Base-by-base conservation (phyloP, 2,888 invertebrate genomes). In the Drosophila aldrichi region DNA sequence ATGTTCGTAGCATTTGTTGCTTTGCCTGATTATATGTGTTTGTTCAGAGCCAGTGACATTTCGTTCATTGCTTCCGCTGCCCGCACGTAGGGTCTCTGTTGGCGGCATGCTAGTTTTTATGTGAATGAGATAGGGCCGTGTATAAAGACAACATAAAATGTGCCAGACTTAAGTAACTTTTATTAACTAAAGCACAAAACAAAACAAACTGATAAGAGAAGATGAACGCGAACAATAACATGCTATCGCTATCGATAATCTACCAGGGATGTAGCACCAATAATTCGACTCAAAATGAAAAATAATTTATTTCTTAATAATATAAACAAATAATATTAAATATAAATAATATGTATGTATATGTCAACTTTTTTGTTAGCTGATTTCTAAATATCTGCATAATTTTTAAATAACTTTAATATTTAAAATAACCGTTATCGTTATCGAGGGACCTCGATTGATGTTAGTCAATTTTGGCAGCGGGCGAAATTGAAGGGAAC, bases 1-100 rank as follows among this genome's bases (percentile, higher is more conserved):
- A 91, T 97, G 97, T 91, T 98, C 98, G 61, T 91, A 92, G 18
- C 82, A 81, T 70, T 91, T 91, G 74, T 87, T 90, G 75, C 91
- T 92, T 58, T 92, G 92, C 9, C 92, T 87, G 10, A 91, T 75
- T 14, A 92, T 86, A 68, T 86, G 91, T 3, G 88, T 88, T 32
- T 90, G 90, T 32, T 92, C 92, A 18, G 82, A 67, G n/a, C 76
- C 44, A 20, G 66, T 55, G 25, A 56, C 68, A n/a, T 40, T 52
- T 16, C 78, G 52, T 2, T 77, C 77, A 2, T 70, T 70, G 38
- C 60, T 74, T 44, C 82, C 74, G 40, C 74, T 74, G 57, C 85
- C 85, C n/a, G 78, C 64, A 41, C 85, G 89, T 41, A 88, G 67
- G 25, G 85, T 81, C 61, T 91, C 91, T 22, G 90, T 86, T 38